Conservation (phyloP, 2,113 vertebrate genomes). For the Phaethon lepturus region DNA sequence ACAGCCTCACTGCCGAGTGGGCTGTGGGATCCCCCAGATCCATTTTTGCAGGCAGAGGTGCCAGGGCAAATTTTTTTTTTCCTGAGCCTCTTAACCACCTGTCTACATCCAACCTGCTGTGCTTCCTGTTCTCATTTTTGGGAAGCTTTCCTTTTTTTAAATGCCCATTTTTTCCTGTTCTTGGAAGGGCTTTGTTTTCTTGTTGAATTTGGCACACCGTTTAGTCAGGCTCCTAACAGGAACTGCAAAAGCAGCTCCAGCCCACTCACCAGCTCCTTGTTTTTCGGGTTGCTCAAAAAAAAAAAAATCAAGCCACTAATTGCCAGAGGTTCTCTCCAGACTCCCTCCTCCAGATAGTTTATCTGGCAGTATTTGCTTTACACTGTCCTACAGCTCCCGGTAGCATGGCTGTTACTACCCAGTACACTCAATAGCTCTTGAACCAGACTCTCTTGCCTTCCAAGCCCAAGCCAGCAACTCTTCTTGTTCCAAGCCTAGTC, state of each 20-base stretch:
- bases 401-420: fast-evolving
- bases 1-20: fast-evolving
- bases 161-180: not conserved
- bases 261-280: not conserved
- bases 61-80: not conserved
- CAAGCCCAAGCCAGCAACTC: fast-evolving
- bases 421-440: too few relatives aligned
- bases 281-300: not conserved
- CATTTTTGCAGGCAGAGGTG: too few relatives aligned
- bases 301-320: too few relatives aligned
- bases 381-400: not conserved
- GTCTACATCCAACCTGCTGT: too few relatives aligned
- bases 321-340: not conserved
- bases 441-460: not conserved
- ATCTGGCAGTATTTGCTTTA: not conserved
- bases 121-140: not conserved
- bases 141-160: not conserved
- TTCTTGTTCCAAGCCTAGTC: not conserved
- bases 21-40: fast-evolving
- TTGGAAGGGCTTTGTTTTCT: not conserved
- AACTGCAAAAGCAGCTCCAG: not conserved
- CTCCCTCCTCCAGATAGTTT: not conserved
- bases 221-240: not conserved
- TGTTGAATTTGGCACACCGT: not conserved
- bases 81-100: not conserved